Evolutionary conservation across 1,140 invertebrate species (phyloP).

Genomic region (Anadara kagoshimensis): DNA sequence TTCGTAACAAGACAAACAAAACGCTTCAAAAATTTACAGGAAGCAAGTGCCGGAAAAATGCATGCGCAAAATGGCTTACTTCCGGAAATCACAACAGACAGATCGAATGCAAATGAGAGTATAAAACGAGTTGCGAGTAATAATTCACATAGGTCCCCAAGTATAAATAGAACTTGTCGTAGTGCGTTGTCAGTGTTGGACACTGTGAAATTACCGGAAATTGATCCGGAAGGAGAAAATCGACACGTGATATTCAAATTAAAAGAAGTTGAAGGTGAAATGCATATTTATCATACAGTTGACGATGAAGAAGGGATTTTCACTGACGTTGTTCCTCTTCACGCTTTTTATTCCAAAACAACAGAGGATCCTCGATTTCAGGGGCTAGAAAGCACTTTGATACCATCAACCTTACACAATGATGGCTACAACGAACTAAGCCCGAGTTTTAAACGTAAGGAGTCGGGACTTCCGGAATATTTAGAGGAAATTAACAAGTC

Average conservation of each 20-base stretch:
- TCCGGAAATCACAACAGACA: slow-evolving; percentile 21
- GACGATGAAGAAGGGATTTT: slow-evolving; percentile 42
- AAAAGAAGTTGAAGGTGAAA: slow-evolving; percentile 51
- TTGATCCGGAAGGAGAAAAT: slow-evolving; percentile 35
- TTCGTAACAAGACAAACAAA: slow-evolving; percentile 52
- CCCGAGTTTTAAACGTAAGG: slow-evolving; percentile 18
- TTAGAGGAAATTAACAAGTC: no score
- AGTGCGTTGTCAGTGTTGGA: slow-evolving; percentile 23
- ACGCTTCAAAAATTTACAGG: slow-evolving; percentile 44
- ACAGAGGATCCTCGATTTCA: slow-evolving; percentile 54
- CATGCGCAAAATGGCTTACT: slow-evolving; percentile 6
- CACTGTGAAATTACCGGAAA: slow-evolving; percentile 41
- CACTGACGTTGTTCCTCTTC: slow-evolving; percentile 47
- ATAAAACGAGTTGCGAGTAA: slow-evolving; percentile 16
- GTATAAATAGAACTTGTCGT: background rate
- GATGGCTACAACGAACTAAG: slow-evolving; percentile 41
- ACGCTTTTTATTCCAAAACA: slow-evolving; percentile 46
- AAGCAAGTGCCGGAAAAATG: background rate
- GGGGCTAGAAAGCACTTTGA: slow-evolving; percentile 33
- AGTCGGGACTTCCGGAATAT: no score
- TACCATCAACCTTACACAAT: slow-evolving; percentile 7
- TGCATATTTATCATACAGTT: slow-evolving; percentile 57
- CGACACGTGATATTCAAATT: slow-evolving; percentile 53
- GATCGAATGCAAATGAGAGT: slow-evolving; percentile 9
- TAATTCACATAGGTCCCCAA: slow-evolving; percentile 6